phyloP scores from a whole-genome alignment of 2,797 vertebrate genomes.

The Sarcophilus harrisii region DNA sequence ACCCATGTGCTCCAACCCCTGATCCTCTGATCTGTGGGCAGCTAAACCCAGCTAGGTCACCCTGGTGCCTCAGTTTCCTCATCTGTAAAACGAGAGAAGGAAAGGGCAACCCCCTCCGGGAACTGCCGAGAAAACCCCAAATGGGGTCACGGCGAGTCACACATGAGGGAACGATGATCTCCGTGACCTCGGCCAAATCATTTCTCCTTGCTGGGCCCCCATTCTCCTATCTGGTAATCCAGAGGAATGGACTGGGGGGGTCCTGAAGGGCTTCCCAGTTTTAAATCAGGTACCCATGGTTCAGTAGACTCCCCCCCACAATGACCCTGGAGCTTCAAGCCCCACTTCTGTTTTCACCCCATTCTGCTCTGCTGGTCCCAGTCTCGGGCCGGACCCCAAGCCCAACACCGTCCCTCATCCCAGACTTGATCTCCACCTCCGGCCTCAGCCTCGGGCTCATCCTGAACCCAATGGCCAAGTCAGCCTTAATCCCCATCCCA shows the following conservation, averaged over 20 bases:
- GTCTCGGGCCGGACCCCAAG: not conserved
- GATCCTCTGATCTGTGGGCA: not conserved
- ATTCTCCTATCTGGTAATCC: not conserved
- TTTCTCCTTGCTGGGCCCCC: not conserved
- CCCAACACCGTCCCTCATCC: not conserved
- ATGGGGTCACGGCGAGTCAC: not conserved
- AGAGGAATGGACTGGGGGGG: not conserved
- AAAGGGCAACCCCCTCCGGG: not conserved
- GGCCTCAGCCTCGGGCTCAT: not conserved
- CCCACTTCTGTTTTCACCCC: not conserved
- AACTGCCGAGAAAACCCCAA: not conserved
- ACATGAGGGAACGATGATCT: not conserved
- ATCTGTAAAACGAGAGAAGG: not conserved
- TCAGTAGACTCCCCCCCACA: not conserved
- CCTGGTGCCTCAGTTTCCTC: not conserved
- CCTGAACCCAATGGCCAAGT: not conserved
- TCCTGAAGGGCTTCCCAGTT: not conserved
- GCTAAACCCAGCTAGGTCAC: not conserved
- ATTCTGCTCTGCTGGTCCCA: not conserved
- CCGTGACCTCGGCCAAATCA: not conserved
- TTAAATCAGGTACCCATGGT: not conserved
- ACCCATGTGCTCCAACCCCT: not conserved
- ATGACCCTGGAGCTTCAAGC: not conserved
- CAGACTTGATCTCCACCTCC: not conserved
- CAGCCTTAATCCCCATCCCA: too few relatives aligned